These are phyloP conservation scores for Steinernema carpocapsae DNA, from an alignment of 2,888 invertebrate genomes.

Conservation along the genomic window DNA sequence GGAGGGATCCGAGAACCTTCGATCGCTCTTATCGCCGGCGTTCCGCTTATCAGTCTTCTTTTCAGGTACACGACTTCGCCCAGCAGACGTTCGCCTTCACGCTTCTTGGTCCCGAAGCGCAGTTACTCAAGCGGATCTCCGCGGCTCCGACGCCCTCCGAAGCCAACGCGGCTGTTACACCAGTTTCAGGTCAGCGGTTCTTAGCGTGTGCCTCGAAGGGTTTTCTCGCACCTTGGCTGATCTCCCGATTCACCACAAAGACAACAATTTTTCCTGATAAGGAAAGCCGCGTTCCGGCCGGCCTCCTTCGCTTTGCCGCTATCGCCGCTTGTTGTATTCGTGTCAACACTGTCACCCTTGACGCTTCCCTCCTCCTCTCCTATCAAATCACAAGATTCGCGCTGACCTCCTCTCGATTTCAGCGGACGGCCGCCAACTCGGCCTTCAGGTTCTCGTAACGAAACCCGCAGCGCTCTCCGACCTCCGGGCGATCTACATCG, in stretches of 20 bases:
- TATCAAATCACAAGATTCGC: not conserved
- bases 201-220: no score
- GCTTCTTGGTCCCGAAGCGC: not conserved
- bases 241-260: not conserved
- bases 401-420: conserved; percentile 2
- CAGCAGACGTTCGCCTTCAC: not conserved
- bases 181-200: conserved; percentile 1
- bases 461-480: not conserved
- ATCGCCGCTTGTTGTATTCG: conserved; percentile 24
- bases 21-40: not conserved
- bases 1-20: not conserved
- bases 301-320: conserved; percentile 11
- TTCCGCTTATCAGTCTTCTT: not conserved
- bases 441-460: not conserved
- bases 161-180: not conserved
- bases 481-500: no score
- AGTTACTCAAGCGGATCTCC: not conserved
- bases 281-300: conserved; percentile 1
- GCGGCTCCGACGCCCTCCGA: not conserved
- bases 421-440: not conserved
- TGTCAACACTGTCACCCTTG: conserved; percentile 27
- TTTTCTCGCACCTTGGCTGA: no score
- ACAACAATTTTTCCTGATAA: conserved; percentile 26
- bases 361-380: not conserved
- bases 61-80: conserved; percentile 17